A percentile compares a stretch with the other conserved stretches of the same genome.
phyloP scores from a whole-genome alignment of 2,888 invertebrate species.

The Mesodorylaimus sp. region DNA sequence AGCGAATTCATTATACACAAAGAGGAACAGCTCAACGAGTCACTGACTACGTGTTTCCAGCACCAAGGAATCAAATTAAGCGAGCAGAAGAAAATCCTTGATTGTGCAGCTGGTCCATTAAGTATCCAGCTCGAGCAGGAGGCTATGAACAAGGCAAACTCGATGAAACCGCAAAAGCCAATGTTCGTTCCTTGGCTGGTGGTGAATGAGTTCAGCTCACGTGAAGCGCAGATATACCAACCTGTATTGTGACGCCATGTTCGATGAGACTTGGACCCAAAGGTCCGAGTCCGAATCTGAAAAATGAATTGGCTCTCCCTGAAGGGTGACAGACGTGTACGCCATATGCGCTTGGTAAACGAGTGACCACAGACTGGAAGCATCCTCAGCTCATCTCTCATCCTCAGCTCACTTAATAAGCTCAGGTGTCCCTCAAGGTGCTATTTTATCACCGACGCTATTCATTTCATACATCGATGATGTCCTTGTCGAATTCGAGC shows the following conservation, averaged over 20 bases:
- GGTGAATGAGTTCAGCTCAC: conserved; percentile 1
- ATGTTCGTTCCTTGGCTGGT: conserved; percentile 6
- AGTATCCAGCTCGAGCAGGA: neutral
- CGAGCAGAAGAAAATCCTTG: neutral
- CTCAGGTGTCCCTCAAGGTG: too few species aligned
- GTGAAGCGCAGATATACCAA: neutral
- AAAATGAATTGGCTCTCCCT: too few species aligned
- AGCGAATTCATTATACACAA: too few species aligned
- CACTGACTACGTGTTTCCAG: conserved; percentile 1
- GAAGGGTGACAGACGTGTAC: too few species aligned
- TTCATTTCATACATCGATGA: too few species aligned
- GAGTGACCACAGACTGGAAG: too few species aligned
- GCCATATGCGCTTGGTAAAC: too few species aligned
- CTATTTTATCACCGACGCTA: too few species aligned
- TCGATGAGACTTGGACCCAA: neutral
- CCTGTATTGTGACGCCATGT: neutral
- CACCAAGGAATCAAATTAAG: neutral
- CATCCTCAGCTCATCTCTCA: too few species aligned
- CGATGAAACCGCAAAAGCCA: neutral
- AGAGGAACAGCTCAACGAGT: too few species aligned
- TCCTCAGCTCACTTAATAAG: too few species aligned
- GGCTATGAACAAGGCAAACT: neutral
- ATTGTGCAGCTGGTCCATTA: neutral
- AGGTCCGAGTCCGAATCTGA: neutral
- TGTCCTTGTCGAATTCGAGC: too few species aligned